Percentiles rank a stretch among this genome's conserved stretches.
These are phyloP conservation scores for Eulemur albifrons DNA, from an alignment of 2,797 vertebrate species.

Conservation along the genomic window DNA sequence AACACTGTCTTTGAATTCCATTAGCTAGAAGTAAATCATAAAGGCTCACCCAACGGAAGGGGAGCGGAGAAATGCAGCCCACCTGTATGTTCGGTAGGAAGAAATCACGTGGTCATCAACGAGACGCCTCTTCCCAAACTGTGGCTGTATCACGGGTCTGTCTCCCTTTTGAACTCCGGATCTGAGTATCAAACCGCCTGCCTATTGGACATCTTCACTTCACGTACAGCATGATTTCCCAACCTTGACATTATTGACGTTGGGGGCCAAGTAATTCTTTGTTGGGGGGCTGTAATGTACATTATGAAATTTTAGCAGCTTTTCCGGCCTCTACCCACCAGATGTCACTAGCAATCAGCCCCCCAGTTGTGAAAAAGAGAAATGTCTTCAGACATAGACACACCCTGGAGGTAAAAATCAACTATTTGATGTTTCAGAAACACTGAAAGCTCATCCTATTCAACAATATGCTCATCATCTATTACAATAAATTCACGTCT, in stretches of 20 bases:
- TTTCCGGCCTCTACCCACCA: not conserved
- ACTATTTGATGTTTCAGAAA: not conserved
- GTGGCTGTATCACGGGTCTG: not conserved
- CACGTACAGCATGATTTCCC: not conserved
- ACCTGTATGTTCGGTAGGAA: not conserved
- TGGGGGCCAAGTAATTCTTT: not conserved
- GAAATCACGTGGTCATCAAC: not conserved
- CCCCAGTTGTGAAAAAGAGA: not conserved
- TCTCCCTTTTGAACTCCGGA: not conserved
- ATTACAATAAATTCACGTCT: not conserved
- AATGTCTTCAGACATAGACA: not conserved
- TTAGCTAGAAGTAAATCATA: not conserved
- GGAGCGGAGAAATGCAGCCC: not conserved
- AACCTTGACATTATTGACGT: not conserved
- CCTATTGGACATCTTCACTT: not conserved
- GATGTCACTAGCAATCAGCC: not conserved
- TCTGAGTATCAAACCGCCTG: not conserved
- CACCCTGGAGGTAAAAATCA: not conserved
- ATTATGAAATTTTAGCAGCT: not conserved
- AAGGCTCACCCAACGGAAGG: not conserved
- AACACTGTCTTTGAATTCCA: not conserved
- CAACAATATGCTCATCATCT: not conserved
- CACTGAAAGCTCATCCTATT: not conserved
- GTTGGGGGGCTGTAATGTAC: fast-evolving
- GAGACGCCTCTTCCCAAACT: not conserved